These are phyloP conservation scores for Drosophila peninsularis DNA, from an alignment of 2,888 invertebrate genomes.

Conservation along the genomic window DNA sequence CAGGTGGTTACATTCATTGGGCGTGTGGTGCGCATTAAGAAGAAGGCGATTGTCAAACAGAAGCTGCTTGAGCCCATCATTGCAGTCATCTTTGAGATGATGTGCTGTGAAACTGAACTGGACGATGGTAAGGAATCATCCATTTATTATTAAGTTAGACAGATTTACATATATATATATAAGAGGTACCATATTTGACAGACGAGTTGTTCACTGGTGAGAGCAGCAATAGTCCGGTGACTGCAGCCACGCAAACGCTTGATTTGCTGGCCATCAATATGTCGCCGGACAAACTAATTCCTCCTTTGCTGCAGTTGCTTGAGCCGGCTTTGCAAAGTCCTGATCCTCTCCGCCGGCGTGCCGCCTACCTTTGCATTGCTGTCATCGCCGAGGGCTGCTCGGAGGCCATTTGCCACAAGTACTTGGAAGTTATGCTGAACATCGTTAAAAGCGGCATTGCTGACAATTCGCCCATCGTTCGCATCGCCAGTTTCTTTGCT, in stretches of 20 bases:
- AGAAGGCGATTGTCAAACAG: conserved; percentile 89
- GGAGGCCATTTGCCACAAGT: conserved; percentile 90
- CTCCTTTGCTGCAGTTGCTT: conserved; percentile 88
- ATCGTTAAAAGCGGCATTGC: conserved; percentile 90
- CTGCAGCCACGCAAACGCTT: conserved; percentile 90
- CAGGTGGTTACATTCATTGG: conserved; percentile 89
- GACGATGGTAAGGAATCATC: conserved; percentile 86
- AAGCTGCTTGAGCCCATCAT: conserved; percentile 89
- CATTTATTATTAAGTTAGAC: not conserved
- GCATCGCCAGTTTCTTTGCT: conserved; percentile 91
- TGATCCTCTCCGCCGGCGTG: conserved; percentile 88
- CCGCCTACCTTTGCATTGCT: conserved; percentile 90
- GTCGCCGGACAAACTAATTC: conserved; percentile 91
- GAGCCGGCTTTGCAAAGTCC: conserved; percentile 88
- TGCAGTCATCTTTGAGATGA: conserved; percentile 88
- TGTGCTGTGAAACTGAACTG: conserved; percentile 88
- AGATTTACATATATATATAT: not conserved
- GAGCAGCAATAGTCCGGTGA: conserved; percentile 88
- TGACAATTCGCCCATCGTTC: conserved; percentile 87
- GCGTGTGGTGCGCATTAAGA: conserved; percentile 88
- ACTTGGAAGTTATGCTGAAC: conserved; percentile 88
- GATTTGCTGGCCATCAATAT: conserved; percentile 90
- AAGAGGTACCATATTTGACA: conserved; percentile 81
- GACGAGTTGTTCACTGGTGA: conserved; percentile 89
- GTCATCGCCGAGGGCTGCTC: conserved; percentile 92